Evolutionary conservation across 2,797 vertebrate genomes (phyloP).

Genomic region (Nannoperca australis): DNA sequence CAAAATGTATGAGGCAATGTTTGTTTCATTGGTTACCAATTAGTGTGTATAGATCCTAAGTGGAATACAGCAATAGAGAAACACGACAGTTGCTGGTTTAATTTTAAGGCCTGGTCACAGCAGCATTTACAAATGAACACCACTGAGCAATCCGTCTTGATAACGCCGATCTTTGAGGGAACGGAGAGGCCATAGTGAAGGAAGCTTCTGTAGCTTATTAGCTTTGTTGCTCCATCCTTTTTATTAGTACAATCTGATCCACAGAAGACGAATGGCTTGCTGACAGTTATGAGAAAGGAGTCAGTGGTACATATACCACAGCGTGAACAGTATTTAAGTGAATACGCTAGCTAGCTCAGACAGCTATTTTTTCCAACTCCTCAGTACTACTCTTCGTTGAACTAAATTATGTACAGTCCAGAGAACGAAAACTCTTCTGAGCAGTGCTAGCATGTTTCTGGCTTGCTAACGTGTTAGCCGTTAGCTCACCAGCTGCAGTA

Average conservation of each 20-base stretch:
- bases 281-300: too few relatives aligned
- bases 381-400: too few relatives aligned
- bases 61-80: constrained; percentile 1
- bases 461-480: too few relatives aligned
- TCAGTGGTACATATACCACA: too few relatives aligned
- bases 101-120: not conserved
- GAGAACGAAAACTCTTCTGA: not conserved
- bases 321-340: too few relatives aligned
- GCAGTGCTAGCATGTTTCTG: not conserved
- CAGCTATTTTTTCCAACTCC: too few relatives aligned
- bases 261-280: not conserved
- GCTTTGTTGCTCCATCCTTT: not conserved
- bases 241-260: not conserved
- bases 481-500: too few relatives aligned
- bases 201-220: not conserved
- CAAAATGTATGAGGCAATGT: not conserved
- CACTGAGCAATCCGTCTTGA: too few relatives aligned
- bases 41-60: not conserved
- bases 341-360: not conserved
- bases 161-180: too few relatives aligned
- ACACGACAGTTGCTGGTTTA: not conserved
- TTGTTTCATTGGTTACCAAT: constrained; percentile 17
- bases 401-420: too few relatives aligned
- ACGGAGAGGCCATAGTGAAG: not conserved
- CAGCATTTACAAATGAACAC: not conserved